phyloP scores from a whole-genome alignment of 2,113 vertebrate species.

The Petrocephalus zakoni region DNA sequence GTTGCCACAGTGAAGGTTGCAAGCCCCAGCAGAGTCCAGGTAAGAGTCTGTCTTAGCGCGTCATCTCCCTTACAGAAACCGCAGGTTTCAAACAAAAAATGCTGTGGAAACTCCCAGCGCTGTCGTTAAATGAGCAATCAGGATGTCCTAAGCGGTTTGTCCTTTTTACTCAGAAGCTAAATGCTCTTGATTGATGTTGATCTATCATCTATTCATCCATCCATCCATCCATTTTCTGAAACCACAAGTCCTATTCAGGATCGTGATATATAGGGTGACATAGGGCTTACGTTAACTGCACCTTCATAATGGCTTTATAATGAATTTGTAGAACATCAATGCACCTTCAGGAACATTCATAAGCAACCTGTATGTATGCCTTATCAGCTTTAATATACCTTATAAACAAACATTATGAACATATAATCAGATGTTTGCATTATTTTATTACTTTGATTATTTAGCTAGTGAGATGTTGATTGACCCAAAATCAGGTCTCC shows the following conservation, averaged over 20 bases:
- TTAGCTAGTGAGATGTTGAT: not conserved
- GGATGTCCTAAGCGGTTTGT: not conserved
- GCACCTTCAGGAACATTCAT: too few species aligned
- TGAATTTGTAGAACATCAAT: not conserved
- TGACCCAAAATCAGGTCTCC: not conserved
- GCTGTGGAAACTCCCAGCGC: not conserved
- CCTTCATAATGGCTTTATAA: not conserved
- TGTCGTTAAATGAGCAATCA: not conserved
- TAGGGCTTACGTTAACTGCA: not conserved
- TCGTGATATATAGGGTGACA: not conserved
- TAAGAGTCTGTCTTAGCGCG: constrained; percentile 19
- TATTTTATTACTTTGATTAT: not conserved
- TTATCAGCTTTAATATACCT: not conserved
- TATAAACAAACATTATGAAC: not conserved
- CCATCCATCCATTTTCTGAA: too few species aligned
- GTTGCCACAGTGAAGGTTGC: constrained; percentile 46
- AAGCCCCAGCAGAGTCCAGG: constrained; percentile 20
- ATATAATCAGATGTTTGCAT: not conserved
- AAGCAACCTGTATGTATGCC: too few species aligned
- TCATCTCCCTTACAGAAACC: not conserved
- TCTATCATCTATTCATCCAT: not conserved
- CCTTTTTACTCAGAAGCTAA: not conserved
- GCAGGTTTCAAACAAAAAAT: not conserved
- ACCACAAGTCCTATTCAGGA: too few species aligned
- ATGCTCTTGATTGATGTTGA: not conserved